Conservation (phyloP, 2,888 invertebrate species). For the Callyntrura guangdongensis region DNA sequence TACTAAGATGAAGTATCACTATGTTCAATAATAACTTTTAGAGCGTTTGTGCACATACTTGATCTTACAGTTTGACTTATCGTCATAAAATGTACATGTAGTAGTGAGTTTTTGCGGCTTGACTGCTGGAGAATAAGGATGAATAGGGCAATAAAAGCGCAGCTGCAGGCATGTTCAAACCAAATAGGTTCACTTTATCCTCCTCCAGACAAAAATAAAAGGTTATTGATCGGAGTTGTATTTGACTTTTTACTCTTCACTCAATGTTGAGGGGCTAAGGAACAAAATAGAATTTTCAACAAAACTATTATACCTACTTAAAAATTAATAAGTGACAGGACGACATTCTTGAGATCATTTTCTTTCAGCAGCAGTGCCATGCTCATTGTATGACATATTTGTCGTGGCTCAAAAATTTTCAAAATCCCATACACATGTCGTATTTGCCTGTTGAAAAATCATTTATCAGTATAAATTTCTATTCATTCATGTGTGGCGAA, state of each 20-base stretch:
- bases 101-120: neutral
- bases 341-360: no score
- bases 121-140: constrained; percentile 35
- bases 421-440: no score
- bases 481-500: neutral
- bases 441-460: no score
- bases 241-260: constrained; percentile 52
- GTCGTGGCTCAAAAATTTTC: no score
- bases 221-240: constrained; percentile 72
- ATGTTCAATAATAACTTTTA: constrained; percentile 4
- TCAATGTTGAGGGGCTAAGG: neutral
- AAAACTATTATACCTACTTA: no score
- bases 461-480: no score
- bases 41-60: neutral
- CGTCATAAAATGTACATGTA: neutral
- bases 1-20: neutral
- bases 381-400: no score
- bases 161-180: constrained; percentile 55
- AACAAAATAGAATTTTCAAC: neutral
- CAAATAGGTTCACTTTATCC: neutral
- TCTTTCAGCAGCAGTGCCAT: no score
- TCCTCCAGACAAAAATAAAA: constrained; percentile 60
- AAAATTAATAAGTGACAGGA: no score
- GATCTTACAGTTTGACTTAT: neutral
- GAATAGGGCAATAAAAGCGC: constrained; percentile 54